Percentiles rank a stretch among this genome's conserved stretches.
Evolutionary conservation across 2,888 invertebrate genomes (phyloP).

Genomic region (Leucoma salicis): DNA sequence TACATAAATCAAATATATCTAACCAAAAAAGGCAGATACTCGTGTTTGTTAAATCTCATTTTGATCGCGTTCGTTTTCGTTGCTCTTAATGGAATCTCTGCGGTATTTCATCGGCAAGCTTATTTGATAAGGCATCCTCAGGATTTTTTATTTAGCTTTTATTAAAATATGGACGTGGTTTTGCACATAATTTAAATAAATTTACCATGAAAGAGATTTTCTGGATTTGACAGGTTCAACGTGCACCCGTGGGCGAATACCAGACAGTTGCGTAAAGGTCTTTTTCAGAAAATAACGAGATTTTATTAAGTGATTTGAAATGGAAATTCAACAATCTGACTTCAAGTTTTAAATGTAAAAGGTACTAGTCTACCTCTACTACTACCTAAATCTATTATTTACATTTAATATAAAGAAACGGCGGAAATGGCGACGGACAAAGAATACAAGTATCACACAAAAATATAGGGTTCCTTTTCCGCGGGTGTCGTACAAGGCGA

Average conservation of each 20-base stretch:
- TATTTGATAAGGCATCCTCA: slow-evolving; percentile 9
- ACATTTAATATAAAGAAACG: no score
- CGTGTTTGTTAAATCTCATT: slow-evolving; percentile 12
- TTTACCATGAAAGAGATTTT: slow-evolving; percentile 12
- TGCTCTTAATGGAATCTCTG: slow-evolving; percentile 13
- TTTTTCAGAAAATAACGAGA: background rate
- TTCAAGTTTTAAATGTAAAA: no score
- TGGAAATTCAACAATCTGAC: no score
- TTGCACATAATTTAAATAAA: background rate
- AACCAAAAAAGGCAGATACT: slow-evolving; percentile 8
- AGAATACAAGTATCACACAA: no score
- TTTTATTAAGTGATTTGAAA: no score
- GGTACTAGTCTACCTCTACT: no score
- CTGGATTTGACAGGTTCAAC: background rate
- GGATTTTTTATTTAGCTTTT: slow-evolving; percentile 14
- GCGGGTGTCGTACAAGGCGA: no score
- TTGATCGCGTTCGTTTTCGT: slow-evolving; percentile 6
- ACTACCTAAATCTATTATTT: no score
- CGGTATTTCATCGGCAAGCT: slow-evolving; percentile 6
- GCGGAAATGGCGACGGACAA: no score
- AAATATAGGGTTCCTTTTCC: no score
- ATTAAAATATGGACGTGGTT: slow-evolving; percentile 12
- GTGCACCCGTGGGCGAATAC: background rate
- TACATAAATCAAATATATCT: slow-evolving; percentile 33
- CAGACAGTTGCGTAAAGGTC: background rate